Evolutionary conservation across 1,140 invertebrate species (phyloP), one percentile per base, ranked within the genome.

Genomic region (Battus philenor): DNA sequence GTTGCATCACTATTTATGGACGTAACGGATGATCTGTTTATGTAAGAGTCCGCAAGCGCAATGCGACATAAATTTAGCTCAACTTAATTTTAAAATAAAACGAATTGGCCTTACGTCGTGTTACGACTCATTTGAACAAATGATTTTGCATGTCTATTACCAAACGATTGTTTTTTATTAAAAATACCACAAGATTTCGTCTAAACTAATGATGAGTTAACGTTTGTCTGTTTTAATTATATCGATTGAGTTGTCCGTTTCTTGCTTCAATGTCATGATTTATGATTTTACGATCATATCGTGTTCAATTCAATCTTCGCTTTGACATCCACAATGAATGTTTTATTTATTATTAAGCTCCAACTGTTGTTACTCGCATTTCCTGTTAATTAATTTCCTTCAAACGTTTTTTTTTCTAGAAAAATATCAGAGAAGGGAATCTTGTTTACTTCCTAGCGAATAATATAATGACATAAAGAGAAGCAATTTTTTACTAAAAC

Each of bases 31-130:
- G 20, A 22, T 24, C 20, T 12, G 15, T 38, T 26, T 38, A 26
- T 24, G 12, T 38, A 38, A 38, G 20, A 36, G 16, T 39, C n/a
- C 3, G 12, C 22, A 39, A 26, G 22, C 8, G 22, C 36, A 27
- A 16, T 15, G 2, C 4, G 12, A 39, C 20, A 13, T 27, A 24
- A 13, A 39, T 11, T 27, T 39, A 15, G 11, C n/a, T 12, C 7
- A 24, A 27, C 11, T 13, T 30, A 17, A 33, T 15, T 39, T 39
- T 6, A 24, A n/a, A n/a, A n/a, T n/a, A 26, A 27, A 33, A 17
- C 7, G 16, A 11, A 33, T 18, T 33, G 10, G 7, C 15, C 4
- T 16, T 33, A 16, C 36, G 5, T 38, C 15, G 32, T 34, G 24
- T n/a, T 10, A 10, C 11, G 27, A 30, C n/a, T 30, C 27, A 30